A percentile compares a stretch with the other conserved stretches of the same genome.
Conservation (phyloP, 1,140 invertebrate genomes). For the Drosophila pseudoobscura region DNA sequence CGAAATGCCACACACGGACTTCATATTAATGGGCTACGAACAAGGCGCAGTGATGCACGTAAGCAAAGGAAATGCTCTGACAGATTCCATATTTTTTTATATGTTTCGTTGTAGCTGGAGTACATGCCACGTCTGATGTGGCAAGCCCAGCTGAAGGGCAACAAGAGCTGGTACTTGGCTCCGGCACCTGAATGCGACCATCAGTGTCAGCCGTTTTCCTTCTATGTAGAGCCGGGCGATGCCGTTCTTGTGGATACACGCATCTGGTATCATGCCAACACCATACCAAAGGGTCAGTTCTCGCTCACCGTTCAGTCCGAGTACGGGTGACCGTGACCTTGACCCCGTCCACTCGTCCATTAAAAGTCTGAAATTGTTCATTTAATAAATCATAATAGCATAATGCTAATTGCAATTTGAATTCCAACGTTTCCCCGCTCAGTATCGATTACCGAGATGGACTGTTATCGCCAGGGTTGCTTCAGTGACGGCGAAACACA, state of each 20-base stretch:
- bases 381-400: background rate
- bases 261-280: constrained; percentile 96
- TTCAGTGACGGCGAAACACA: background rate
- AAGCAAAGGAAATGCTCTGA: constrained; percentile 76
- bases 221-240: constrained; percentile 93
- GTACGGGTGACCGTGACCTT: constrained; percentile 87
- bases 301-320: constrained; percentile 96
- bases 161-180: constrained; percentile 93
- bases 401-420: background rate
- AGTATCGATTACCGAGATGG: background rate
- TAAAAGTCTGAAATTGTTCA: background rate
- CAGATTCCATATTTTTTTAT: constrained; percentile 3
- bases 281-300: constrained; percentile 91
- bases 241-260: constrained; percentile 94
- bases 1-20: constrained; percentile 95
- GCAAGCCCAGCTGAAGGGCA: constrained; percentile 95
- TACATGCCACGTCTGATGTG: constrained; percentile 95
- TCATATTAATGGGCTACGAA: constrained; percentile 96
- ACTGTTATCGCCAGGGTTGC: no score
- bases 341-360: background rate
- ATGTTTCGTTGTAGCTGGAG: constrained; percentile 88
- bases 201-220: constrained; percentile 89
- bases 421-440: no score
- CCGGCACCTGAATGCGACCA: constrained; percentile 95
- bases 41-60: constrained; percentile 97